Evolutionary conservation across 2,888 invertebrate species (phyloP).

Genomic region (Mongoloraphidia duomilia): DNA sequence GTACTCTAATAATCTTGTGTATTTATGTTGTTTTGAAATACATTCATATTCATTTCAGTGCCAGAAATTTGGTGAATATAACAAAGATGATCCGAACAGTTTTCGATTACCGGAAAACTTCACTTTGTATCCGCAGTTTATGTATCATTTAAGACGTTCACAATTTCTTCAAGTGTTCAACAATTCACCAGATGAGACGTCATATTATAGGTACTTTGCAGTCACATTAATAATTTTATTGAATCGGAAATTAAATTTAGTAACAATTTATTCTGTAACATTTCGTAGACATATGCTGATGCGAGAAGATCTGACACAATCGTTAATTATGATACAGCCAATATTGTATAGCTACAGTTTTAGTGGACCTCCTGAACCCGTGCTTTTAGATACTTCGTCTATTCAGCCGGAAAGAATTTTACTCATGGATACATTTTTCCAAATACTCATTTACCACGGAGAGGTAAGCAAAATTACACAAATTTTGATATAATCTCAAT

Average conservation of each 20-base stretch:
- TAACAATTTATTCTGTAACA: constrained; percentile 8
- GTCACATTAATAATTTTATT: background rate
- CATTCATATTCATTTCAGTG: constrained; percentile 47
- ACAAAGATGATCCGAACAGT: constrained; percentile 92
- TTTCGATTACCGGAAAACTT: constrained; percentile 95
- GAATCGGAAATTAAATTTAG: constrained; percentile 2
- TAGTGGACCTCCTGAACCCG: constrained; percentile 94
- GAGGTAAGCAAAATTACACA: constrained; percentile 47
- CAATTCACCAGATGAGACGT: constrained; percentile 98
- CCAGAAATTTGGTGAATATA: constrained; percentile 98
- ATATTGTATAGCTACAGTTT: constrained; percentile 98
- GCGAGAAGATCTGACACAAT: constrained; percentile 94
- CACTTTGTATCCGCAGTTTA: constrained; percentile 97
- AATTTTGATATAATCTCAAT: background rate
- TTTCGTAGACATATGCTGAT: constrained; percentile 78
- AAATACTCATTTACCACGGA: constrained; percentile 97
- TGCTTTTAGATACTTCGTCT: constrained; percentile 90
- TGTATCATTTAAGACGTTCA: constrained; percentile 96
- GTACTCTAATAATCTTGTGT: no score
- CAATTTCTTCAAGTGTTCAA: constrained; percentile 99
- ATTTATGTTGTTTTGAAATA: no score
- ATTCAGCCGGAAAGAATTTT: constrained; percentile 95
- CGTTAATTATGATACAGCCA: constrained; percentile 98
- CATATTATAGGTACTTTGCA: constrained; percentile 72
- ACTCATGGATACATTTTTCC: constrained; percentile 99